These are phyloP conservation scores for Stegophylla sp. DNA, from an alignment of 2,888 invertebrate species.

Conservation along the genomic window DNA sequence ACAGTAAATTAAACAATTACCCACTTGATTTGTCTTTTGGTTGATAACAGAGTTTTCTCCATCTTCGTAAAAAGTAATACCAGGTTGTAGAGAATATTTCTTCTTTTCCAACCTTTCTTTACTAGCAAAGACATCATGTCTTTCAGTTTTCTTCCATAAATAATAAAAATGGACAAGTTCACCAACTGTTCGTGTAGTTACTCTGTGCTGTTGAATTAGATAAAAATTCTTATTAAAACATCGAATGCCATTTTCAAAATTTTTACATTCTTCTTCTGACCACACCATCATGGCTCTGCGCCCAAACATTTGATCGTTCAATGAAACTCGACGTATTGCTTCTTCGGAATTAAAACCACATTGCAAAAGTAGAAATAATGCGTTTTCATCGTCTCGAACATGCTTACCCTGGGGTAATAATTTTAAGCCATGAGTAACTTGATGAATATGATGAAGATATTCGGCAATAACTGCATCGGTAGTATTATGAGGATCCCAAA, in stretches of 20 bases:
- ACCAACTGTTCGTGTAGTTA: conserved; percentile 90
- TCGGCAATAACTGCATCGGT: conserved; percentile 78
- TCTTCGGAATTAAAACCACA: conserved; percentile 96
- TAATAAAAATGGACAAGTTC: conserved; percentile 96
- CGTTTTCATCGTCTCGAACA: conserved; percentile 86
- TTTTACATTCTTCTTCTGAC: conserved; percentile 96
- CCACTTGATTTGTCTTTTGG: conserved; percentile 65
- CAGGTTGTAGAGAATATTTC: conserved; percentile 89
- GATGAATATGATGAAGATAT: conserved; percentile 72
- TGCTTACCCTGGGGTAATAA: conserved; percentile 76
- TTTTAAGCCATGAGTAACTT: conserved; percentile 67
- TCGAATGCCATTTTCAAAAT: conserved; percentile 94
- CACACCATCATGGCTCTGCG: conserved; percentile 76
- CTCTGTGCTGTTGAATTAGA: conserved; percentile 90
- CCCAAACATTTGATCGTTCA: conserved; percentile 62
- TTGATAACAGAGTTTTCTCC: conserved; percentile 61
- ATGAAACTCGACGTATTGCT: conserved; percentile 77
- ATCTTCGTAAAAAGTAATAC: conserved; percentile 71
- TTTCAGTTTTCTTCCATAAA: conserved; percentile 98
- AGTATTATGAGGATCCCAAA: conserved; percentile 88
- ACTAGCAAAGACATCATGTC: conserved; percentile 88
- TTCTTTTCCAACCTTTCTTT: conserved; percentile 89
- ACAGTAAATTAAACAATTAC: conserved; percentile 62
- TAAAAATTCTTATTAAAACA: conserved; percentile 96
- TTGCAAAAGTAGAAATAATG: conserved; percentile 86